Percentiles rank a stretch among this genome's conserved stretches.
These are phyloP conservation scores for Macaria notata DNA, from an alignment of 2,888 invertebrate genomes.

Conservation along the genomic window DNA sequence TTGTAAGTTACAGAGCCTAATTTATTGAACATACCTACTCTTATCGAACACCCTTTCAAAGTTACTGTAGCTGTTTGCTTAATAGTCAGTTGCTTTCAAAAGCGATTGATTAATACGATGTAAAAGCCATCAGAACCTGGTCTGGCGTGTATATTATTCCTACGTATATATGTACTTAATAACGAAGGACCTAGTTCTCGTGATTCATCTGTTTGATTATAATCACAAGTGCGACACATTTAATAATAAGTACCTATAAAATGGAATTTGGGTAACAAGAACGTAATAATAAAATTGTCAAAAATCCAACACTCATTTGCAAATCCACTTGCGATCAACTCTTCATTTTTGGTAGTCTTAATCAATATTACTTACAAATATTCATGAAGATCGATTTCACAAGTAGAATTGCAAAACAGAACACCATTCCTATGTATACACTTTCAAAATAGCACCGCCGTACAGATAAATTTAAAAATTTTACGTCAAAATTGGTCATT, in stretches of 20 bases:
- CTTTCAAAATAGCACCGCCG: constrained; percentile 77
- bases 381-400: constrained; percentile 30
- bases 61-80: no score
- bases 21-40: no score
- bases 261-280: constrained; percentile 55
- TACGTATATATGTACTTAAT: no score
- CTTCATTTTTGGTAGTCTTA: background rate
- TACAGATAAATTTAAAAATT: constrained; percentile 51
- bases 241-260: constrained; percentile 21
- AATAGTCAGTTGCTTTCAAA: no score
- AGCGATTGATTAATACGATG: no score
- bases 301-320: constrained; percentile 62
- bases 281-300: constrained; percentile 68
- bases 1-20: no score
- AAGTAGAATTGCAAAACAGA: constrained; percentile 55
- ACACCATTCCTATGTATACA: constrained; percentile 63
- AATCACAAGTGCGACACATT: constrained; percentile 20
- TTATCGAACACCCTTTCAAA: no score
- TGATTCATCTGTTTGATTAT: background rate
- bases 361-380: background rate
- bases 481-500: constrained; percentile 55
- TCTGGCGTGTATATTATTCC: no score
- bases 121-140: no score
- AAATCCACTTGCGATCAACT: constrained; percentile 43
- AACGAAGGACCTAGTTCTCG: no score